These are phyloP conservation scores for cattle (Bos taurus) DNA, from an alignment of 2,113 vertebrate species.

Conservation along the genomic window DNA sequence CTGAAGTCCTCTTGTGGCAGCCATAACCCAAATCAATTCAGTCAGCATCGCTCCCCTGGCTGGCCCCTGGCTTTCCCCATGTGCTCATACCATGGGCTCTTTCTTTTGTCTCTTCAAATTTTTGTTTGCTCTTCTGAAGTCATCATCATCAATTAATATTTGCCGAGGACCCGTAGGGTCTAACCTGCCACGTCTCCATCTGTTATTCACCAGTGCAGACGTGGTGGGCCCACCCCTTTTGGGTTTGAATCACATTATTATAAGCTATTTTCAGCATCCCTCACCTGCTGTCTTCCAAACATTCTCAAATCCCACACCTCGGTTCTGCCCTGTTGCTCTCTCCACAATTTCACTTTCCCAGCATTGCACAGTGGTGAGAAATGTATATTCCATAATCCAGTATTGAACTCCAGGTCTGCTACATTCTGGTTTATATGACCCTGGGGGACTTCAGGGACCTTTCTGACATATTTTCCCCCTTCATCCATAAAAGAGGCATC, in stretches of 20 bases:
- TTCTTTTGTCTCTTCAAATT: constrained; percentile 57
- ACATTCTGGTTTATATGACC: not conserved
- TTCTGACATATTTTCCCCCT: not conserved
- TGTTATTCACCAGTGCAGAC: not conserved
- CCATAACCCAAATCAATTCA: not conserved
- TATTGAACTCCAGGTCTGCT: not conserved
- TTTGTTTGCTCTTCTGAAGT: constrained; percentile 47
- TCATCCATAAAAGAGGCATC: not conserved
- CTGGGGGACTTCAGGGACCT: not conserved
- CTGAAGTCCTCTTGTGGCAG: not conserved
- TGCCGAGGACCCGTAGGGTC: not conserved
- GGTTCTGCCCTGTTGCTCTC: not conserved
- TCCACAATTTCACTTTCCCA: not conserved
- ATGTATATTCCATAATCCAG: not conserved
- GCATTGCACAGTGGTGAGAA: not conserved
- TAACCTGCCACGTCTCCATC: constrained; percentile 48
- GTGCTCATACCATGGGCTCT: not conserved
- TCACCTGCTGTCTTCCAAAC: not conserved
- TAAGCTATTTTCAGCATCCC: not conserved
- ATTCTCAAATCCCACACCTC: not conserved
- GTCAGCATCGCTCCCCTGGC: not conserved
- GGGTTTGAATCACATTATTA: not conserved
- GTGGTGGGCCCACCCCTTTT: not conserved
- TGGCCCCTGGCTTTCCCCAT: not conserved
- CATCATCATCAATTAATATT: constrained; percentile 47